Base-by-base conservation (phyloP, 2,888 invertebrate genomes). In the Cataglyphis cursor region DNA sequence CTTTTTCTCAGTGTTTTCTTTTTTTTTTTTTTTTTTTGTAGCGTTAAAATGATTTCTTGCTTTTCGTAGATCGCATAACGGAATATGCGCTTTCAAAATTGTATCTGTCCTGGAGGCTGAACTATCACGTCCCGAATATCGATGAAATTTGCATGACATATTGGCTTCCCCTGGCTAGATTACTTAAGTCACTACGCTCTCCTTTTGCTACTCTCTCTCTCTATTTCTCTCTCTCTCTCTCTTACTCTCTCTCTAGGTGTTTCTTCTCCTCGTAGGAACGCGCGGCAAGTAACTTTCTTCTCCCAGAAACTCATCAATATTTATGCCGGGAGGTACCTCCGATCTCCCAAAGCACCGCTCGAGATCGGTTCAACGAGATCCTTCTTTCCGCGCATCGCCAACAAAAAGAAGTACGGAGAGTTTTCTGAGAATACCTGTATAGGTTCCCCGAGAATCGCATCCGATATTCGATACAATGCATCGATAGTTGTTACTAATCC, bases 271-370 rank as follows among this genome's bases (percentile, higher is more conserved):
- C 41, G 15, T n/a, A 41, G 15, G 44, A 78, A 57, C 76, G 68
- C 76, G 68, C 28, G 21, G 41, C 41, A 70, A 31, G 44, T 59
- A 78, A 70, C 78, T 78, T 31, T 51, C 78, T 57, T 70, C 72
- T 18, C 21, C 12, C 21, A 68, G 57, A 15, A 59, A 15, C 44
- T 72, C 78, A 78, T 78, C 73, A 78, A 78, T 70, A 78, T 78
- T 78, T 78, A 78, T 78, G 57, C 18, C 41, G 8, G 41, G 44
- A 57, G 41, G 10, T 78, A 59, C 41, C 72, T 41, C 24, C 57
- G 57, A 70, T 78, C 21, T 70, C 12, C 57, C 57, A 72, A 70
- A 78, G 76, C 21, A 70, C 76, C 76, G 28, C 31, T 78, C 21
- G 21, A 78, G 28, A 70, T 78, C 72, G 41, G 57, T 78, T 78